Evolutionary conservation across 2,797 vertebrate genomes (phyloP).

Genomic region (Chaunax sp.): DNA sequence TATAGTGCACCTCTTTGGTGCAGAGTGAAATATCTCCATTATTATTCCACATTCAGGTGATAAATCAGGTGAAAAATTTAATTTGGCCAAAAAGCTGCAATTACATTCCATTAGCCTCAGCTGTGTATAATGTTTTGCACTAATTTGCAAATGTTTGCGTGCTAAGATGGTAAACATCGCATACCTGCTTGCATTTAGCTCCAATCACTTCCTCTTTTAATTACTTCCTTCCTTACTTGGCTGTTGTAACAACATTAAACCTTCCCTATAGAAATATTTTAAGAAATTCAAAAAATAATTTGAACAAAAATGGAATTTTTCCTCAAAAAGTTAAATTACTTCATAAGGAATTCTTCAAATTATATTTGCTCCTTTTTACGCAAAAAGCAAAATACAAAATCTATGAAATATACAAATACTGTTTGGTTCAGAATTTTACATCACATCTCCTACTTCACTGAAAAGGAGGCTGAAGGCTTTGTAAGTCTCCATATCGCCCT

Average conservation of each 20-base stretch:
- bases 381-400: too few relatives aligned
- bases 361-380: too few relatives aligned
- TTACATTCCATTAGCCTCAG: not conserved
- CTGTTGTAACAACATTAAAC: not conserved
- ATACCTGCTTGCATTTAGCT: not conserved
- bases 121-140: not conserved
- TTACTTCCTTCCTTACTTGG: not conserved
- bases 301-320: too few relatives aligned
- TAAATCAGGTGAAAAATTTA: too few relatives aligned
- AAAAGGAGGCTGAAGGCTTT: not conserved
- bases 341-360: too few relatives aligned
- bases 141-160: too few relatives aligned
- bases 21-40: too few relatives aligned
- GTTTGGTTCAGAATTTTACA: too few relatives aligned
- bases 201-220: not conserved
- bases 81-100: not conserved
- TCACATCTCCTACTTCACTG: not conserved
- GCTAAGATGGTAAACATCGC: too few relatives aligned
- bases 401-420: too few relatives aligned
- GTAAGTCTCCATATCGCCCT: not conserved
- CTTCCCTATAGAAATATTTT: not conserved
- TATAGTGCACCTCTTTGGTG: not conserved
- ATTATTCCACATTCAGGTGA: not conserved
- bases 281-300: too few relatives aligned
- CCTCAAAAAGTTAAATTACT: too few relatives aligned